A percentile compares a stretch with the other conserved stretches of the same genome.
Evolutionary conservation across 2,113 vertebrate genomes (phyloP).

Genomic region (Ursus arctos): DNA sequence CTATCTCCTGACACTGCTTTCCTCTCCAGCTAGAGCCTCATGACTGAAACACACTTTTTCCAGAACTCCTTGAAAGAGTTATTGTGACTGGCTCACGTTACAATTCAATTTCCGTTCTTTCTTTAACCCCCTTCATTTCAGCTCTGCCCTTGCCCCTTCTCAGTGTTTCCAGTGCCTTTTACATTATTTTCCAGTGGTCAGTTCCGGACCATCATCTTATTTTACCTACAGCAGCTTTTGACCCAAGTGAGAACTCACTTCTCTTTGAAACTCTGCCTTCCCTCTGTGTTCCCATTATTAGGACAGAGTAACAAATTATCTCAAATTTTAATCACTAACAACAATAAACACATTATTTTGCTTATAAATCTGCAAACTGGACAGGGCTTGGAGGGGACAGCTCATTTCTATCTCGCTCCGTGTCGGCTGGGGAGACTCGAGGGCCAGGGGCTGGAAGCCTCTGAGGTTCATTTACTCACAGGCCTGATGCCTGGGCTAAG

Average conservation of each 20-base stretch:
- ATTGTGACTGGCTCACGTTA: background rate
- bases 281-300: background rate
- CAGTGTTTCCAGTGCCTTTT: background rate
- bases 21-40: background rate
- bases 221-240: background rate
- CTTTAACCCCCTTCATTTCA: background rate
- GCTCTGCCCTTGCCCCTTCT: background rate
- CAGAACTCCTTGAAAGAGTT: constrained; percentile 15
- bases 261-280: background rate
- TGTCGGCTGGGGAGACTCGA: background rate
- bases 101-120: background rate
- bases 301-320: background rate
- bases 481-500: background rate
- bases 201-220: background rate
- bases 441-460: background rate
- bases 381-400: background rate
- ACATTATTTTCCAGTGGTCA: too few species aligned
- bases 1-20: background rate
- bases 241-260: background rate
- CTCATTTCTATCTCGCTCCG: background rate
- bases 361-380: background rate
- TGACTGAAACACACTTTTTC: background rate
- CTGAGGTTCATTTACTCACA: background rate
- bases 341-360: background rate
- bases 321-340: background rate